Evolutionary conservation across 2,797 vertebrate species (phyloP).

Genomic region (Parotocinclus haroldoi): DNA sequence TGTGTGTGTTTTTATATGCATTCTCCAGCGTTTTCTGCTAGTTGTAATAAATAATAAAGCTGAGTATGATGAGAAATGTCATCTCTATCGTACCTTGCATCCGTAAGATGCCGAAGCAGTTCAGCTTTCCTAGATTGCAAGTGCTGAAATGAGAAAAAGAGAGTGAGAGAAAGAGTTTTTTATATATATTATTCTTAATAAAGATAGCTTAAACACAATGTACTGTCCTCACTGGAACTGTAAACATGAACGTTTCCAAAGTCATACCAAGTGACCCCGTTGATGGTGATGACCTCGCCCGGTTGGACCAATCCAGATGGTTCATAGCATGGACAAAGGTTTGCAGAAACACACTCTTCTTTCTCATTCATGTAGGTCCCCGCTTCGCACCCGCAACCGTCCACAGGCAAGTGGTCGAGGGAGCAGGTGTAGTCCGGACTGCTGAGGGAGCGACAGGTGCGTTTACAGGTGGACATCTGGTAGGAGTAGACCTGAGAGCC

Average conservation of each 20-base stretch:
- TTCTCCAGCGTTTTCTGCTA: too few relatives aligned
- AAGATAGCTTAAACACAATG: too few relatives aligned
- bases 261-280: conserved; percentile 62
- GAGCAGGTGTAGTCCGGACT: conserved; percentile 68
- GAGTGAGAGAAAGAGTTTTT: too few relatives aligned
- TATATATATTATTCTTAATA: too few relatives aligned
- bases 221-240: too few relatives aligned
- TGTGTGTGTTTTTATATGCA: too few relatives aligned
- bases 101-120: conserved; percentile 62
- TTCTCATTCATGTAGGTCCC: conserved; percentile 72
- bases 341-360: conserved; percentile 65
- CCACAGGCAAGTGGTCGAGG: conserved; percentile 55
- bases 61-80: background rate
- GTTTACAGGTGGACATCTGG: conserved; percentile 71
- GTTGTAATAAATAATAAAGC: background rate
- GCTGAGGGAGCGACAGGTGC: conserved; percentile 74
- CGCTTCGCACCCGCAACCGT: conserved; percentile 77
- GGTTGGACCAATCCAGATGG: conserved; percentile 54
- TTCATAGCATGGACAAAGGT: conserved; percentile 76
- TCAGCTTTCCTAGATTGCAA: conserved; percentile 76
- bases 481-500: conserved; percentile 68
- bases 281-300: conserved; percentile 54
- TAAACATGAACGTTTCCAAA: too few relatives aligned
- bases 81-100: conserved; percentile 56
- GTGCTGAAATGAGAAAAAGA: conserved; percentile 59